A percentile compares a stretch with the other conserved stretches of the same genome.
Evolutionary conservation across 2,888 invertebrate species (phyloP).

Genomic region (Eupithecia exiguata): DNA sequence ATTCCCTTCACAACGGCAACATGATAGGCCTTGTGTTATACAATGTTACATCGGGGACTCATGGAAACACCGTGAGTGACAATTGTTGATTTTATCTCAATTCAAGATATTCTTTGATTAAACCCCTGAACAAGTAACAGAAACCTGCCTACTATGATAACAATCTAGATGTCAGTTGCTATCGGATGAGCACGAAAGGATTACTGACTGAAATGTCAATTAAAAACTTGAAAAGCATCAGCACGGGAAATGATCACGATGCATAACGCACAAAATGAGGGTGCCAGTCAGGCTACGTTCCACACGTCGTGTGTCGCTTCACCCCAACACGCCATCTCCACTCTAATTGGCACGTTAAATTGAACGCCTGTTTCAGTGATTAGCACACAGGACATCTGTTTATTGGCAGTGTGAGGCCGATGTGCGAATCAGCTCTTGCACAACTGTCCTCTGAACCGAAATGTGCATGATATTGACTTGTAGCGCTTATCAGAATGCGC

Average conservation of each 20-base stretch:
- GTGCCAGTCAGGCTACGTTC: constrained; percentile 48
- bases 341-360: constrained; percentile 76
- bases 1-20: constrained; percentile 5
- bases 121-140: neutral
- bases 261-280: constrained; percentile 26
- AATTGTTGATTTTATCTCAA: constrained; percentile 1
- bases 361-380: constrained; percentile 76
- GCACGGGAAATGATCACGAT: constrained; percentile 24
- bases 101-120: neutral
- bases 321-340: constrained; percentile 61
- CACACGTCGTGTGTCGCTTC: constrained; percentile 48
- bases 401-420: constrained; percentile 62
- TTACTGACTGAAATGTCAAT: constrained; percentile 4
- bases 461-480: neutral
- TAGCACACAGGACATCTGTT: constrained; percentile 71
- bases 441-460: neutral
- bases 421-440: constrained; percentile 16
- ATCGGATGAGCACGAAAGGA: neutral
- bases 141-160: neutral
- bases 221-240: constrained; percentile 11
- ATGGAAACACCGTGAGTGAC: neutral
- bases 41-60: neutral
- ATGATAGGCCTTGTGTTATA: neutral
- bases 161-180: neutral
- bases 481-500: constrained; percentile 42